Evolutionary conservation across 2,888 invertebrate genomes (phyloP).

Genomic region (Tuta absoluta): DNA sequence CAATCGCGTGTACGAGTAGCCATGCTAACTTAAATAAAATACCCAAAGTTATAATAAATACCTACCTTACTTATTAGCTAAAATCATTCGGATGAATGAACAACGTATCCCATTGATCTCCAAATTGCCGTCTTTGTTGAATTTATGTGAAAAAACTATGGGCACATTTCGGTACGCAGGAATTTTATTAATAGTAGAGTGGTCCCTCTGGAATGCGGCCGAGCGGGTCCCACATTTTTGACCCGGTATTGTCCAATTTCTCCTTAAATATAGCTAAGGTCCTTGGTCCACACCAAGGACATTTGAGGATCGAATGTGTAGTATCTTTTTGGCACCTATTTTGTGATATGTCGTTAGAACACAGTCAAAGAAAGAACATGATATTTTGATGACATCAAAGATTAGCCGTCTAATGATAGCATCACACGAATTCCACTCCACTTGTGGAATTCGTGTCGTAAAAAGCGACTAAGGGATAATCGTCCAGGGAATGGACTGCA

Average conservation of each 20-base stretch:
- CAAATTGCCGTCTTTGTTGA: slow-evolving; percentile 18
- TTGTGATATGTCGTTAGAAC: background rate
- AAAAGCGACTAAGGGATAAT: too few species aligned
- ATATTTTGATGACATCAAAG: too few species aligned
- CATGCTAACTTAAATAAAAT: background rate
- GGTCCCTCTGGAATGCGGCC: slow-evolving; percentile 33
- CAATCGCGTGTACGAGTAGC: too few species aligned
- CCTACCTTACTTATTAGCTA: background rate
- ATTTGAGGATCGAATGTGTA: slow-evolving; percentile 7
- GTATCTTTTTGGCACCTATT: background rate
- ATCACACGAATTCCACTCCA: too few species aligned
- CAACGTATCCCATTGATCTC: background rate
- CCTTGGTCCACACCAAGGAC: background rate
- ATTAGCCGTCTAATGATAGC: too few species aligned
- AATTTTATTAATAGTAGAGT: slow-evolving; percentile 38
- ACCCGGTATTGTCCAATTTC: slow-evolving; percentile 27
- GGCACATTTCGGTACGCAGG: slow-evolving; percentile 25
- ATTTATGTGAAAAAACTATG: slow-evolving; percentile 35
- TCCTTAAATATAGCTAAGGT: slow-evolving; percentile 22
- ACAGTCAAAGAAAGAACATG: too few species aligned
- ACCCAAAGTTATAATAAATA: background rate
- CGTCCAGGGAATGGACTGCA: too few species aligned
- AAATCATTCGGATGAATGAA: background rate
- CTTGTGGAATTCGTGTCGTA: too few species aligned
- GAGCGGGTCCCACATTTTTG: slow-evolving; percentile 30